Evolutionary conservation across 2,113 vertebrate genomes (phyloP).

Genomic region (Pao palembangensis): DNA sequence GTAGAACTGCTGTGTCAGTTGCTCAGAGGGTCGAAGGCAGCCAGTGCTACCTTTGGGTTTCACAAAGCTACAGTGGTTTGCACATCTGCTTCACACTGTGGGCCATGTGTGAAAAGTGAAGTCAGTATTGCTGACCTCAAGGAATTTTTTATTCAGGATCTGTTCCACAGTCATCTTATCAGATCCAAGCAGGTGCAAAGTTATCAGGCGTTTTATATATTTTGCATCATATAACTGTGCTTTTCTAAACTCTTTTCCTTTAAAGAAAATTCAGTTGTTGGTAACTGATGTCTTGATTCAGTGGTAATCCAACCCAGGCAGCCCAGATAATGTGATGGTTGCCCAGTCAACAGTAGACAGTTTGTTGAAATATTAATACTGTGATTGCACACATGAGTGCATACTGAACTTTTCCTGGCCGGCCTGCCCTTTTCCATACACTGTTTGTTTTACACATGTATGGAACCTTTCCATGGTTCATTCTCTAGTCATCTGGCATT

Average conservation of each 20-base stretch:
- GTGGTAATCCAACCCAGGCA: slow-evolving; percentile 63
- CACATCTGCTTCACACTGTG: slow-evolving; percentile 26
- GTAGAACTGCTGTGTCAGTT: not conserved
- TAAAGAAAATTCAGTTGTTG: not conserved
- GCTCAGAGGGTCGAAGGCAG: not conserved
- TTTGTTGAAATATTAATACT: slow-evolving; percentile 75
- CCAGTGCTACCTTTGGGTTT: not conserved
- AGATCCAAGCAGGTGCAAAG: not conserved
- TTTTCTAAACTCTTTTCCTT: not conserved
- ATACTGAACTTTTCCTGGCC: slow-evolving; percentile 33
- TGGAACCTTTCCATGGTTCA: slow-evolving; percentile 28
- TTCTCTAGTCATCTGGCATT: slow-evolving; percentile 17
- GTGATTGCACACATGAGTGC: slow-evolving; percentile 10
- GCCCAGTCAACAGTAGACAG: slow-evolving; percentile 63
- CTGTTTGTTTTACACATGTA: slow-evolving; percentile 35
- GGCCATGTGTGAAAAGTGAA: slow-evolving; percentile 44
- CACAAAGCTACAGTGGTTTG: not conserved
- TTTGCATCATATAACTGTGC: not conserved
- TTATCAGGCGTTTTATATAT: too few species aligned
- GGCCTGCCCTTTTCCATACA: slow-evolving; percentile 27
- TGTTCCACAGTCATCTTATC: not conserved
- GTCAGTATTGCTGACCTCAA: slow-evolving; percentile 10
- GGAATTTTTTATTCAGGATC: not conserved
- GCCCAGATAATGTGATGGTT: slow-evolving; percentile 71
- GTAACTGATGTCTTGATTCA: slow-evolving; percentile 40